These are phyloP conservation scores for Nudaria mundana DNA, from an alignment of 2,888 invertebrate genomes.

Conservation along the genomic window DNA sequence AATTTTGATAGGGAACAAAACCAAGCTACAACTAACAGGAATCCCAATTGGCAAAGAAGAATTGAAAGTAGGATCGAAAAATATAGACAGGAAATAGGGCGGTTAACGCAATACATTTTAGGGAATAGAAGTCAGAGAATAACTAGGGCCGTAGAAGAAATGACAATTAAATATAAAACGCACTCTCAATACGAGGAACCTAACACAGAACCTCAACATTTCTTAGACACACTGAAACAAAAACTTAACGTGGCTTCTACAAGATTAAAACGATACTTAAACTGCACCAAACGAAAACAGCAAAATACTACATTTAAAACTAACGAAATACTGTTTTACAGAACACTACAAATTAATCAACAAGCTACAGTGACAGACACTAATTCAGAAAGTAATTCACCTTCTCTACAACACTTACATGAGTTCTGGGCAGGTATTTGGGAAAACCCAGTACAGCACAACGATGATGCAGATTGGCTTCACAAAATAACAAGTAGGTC, in stretches of 20 bases:
- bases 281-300: not conserved
- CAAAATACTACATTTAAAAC: constrained; percentile 1
- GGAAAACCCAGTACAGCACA: not conserved
- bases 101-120: not conserved
- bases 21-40: no score
- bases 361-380: not conserved
- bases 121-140: not conserved
- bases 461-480: not conserved
- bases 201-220: not conserved
- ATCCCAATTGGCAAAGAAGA: not conserved
- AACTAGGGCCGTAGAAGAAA: not conserved
- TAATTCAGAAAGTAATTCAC: not conserved
- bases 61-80: not conserved
- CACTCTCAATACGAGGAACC: not conserved
- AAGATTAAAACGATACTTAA: not conserved
- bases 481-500: not conserved
- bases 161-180: not conserved
- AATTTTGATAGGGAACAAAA: no score
- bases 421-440: not conserved
- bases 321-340: constrained; percentile 2
- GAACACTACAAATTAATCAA: not conserved
- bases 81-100: not conserved
- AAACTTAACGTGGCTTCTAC: no score
- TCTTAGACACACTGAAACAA: not conserved
- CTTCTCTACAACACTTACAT: not conserved